Base-by-base conservation (phyloP, 2,797 vertebrate genomes). In the Tenualosa thibaudeaui region DNA sequence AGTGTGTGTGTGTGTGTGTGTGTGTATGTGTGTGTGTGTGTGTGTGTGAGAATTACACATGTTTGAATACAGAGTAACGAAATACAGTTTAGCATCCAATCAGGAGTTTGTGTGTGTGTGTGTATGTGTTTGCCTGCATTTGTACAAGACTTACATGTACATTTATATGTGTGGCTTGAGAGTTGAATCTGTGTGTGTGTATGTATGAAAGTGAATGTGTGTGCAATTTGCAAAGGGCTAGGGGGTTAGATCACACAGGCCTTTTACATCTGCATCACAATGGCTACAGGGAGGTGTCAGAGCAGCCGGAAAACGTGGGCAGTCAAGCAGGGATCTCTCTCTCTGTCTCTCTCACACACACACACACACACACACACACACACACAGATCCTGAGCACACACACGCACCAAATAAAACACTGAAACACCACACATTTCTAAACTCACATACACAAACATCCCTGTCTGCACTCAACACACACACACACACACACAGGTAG, bases 211-310 rank as follows among this genome's bases (percentile, higher is more conserved):
- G 68, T 19, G 68, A 37, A 26, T 65, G 62, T 65, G 62, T 65
- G 62, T 65, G 62, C 26, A n/a, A 37, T 71, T 13, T 37, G 26
- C 4, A 75, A 78, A 82, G 87, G 86, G 84, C 85, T 81, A 15
- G 26, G 83, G 83, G 84, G 85, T 88, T 86, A 86, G 81, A 89
- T 86, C 71, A 86, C 81, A 78, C 68, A 81, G 65, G 83, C 86
- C 68, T 81, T 84, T 22, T 22, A 56, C 58, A 87, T 87, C 85
- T 89, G 83, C 87, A 87, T 90, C 83, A 89, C 86, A 89, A 90
- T 86, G 85, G 86, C 24, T 51, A 54, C n/a, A 87, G 58, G 31
- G 15, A 43, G 68, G 17, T 43, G 37, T 40, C 68, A 75, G 68
- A 17, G 75, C 88, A 86, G 84, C 60, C 3, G 31, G 68, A 75